phyloP scores from a whole-genome alignment of 2,888 invertebrate species.

The Caenorhabditis wallacei region DNA sequence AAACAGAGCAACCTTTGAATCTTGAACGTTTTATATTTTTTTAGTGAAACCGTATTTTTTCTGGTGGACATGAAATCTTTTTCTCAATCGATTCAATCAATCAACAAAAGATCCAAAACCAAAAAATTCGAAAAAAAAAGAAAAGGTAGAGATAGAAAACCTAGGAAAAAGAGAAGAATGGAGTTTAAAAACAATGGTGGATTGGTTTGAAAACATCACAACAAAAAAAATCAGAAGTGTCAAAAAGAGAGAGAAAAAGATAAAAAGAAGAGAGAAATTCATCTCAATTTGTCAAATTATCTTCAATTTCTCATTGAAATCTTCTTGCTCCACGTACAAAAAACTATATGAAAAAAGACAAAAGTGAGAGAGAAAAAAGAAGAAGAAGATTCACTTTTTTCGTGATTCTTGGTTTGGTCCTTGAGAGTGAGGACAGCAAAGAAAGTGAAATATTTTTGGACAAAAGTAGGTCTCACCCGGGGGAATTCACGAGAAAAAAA shows the following conservation, averaged over 20 bases:
- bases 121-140: neutral
- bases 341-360: constrained; percentile 1
- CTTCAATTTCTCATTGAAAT: constrained; percentile 13
- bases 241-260: neutral
- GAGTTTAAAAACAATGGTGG: constrained; percentile 30
- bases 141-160: constrained; percentile 6
- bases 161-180: constrained; percentile 21
- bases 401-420: constrained; percentile 41
- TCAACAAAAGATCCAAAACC: neutral
- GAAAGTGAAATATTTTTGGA: constrained; percentile 41
- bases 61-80: too few species aligned
- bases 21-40: too few species aligned
- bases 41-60: too few species aligned
- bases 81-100: too few species aligned
- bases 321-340: constrained; percentile 1
- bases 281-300: constrained; percentile 43
- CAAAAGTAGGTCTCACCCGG: constrained; percentile 17
- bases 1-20: too few species aligned
- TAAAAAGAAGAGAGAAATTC: constrained; percentile 8
- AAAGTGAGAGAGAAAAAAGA: constrained; percentile 5
- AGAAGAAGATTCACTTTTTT: constrained; percentile 17
- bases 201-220: constrained; percentile 16
- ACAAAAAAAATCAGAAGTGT: constrained; percentile 23
- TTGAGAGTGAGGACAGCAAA: constrained; percentile 39
- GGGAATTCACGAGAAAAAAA: constrained; percentile 1